These are phyloP conservation scores for Brachypteracias leptosomus DNA, from an alignment of 2,113 vertebrate genomes.

Conservation along the genomic window DNA sequence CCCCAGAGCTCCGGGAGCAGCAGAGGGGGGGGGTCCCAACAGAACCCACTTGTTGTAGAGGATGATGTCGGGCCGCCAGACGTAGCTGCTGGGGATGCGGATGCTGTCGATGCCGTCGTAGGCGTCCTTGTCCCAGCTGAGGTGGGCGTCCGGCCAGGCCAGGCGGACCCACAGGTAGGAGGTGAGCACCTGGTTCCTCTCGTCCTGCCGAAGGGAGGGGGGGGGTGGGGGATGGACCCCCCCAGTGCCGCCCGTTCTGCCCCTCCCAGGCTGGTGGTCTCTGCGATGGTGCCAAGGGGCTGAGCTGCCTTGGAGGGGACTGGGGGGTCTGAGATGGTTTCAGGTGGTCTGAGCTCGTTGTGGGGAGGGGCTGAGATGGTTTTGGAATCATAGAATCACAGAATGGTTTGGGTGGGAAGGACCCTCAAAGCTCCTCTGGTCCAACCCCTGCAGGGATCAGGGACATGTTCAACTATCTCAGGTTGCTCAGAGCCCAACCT, in stretches of 20 bases:
- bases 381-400: background rate
- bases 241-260: rapidly evolving
- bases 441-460: background rate
- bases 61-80: slow-evolving; percentile 91
- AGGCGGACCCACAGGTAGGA: slow-evolving; percentile 89
- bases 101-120: slow-evolving; percentile 89
- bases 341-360: background rate
- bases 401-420: background rate
- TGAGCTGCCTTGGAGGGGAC: background rate
- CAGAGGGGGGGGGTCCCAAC: rapidly evolving
- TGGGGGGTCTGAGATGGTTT: background rate
- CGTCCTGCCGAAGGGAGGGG: slow-evolving; percentile 61
- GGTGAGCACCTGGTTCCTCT: slow-evolving; percentile 82
- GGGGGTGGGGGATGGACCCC: background rate
- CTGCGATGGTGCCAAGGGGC: background rate
- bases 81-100: slow-evolving; percentile 89
- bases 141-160: slow-evolving; percentile 86
- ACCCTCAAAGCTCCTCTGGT: background rate
- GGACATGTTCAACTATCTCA: background rate
- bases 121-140: slow-evolving; percentile 83
- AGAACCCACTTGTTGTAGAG: slow-evolving; percentile 89
- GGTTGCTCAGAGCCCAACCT: background rate
- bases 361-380: background rate
- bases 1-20: background rate
- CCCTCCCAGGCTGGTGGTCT: rapidly evolving